Conservation (phyloP, 2,888 invertebrate species). For the Andrena dorsata region DNA sequence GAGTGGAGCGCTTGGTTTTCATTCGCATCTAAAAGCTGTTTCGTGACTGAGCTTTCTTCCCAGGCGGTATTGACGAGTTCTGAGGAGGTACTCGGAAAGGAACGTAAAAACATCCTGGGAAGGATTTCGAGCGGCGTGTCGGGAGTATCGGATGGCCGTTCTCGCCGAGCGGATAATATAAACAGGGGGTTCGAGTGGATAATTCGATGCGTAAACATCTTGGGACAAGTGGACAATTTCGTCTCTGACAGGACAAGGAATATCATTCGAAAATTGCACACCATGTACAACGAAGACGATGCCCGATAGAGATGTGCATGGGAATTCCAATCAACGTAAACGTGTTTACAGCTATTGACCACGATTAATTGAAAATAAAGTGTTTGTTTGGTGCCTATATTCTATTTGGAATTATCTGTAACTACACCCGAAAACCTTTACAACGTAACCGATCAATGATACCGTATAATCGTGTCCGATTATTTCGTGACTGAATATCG, state of each 20-base stretch:
- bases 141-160: conserved; percentile 6
- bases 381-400: no score
- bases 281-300: conserved; percentile 84
- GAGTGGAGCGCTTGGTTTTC: conserved; percentile 24
- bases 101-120: background rate
- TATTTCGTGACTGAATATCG: background rate
- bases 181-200: conserved; percentile 85
- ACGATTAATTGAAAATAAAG: no score
- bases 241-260: conserved; percentile 84
- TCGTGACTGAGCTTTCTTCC: conserved; percentile 6
- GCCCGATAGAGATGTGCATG: conserved; percentile 77
- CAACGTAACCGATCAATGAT: no score
- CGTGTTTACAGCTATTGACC: background rate
- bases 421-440: no score
- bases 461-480: no score
- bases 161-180: conserved; percentile 82
- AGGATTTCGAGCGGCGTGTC: conserved; percentile 14
- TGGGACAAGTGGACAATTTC: conserved; percentile 86
- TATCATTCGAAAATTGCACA: conserved; percentile 84
- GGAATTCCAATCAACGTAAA: conserved; percentile 30
- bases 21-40: background rate
- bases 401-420: no score
- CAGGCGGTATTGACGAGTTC: conserved; percentile 23
- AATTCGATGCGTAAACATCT: conserved; percentile 85
- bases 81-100: background rate